These are phyloP conservation scores for Odontamblyopus rebecca DNA, from an alignment of 2,797 vertebrate species.

Conservation along the genomic window DNA sequence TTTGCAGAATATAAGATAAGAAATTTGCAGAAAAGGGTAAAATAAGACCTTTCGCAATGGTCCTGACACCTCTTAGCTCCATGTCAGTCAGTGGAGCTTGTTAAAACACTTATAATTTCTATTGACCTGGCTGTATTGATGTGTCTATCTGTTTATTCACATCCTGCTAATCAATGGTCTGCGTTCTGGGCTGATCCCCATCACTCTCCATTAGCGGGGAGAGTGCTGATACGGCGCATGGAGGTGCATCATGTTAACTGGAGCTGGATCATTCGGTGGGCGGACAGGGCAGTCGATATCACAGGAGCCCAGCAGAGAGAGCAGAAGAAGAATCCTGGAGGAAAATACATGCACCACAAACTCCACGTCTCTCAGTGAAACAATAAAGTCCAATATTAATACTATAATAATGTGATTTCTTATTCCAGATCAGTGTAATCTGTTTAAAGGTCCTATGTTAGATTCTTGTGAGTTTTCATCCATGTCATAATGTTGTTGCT, in stretches of 20 bases:
- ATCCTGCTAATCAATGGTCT: conserved; percentile 62
- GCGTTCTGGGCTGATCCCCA: conserved; percentile 66
- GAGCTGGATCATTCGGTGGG: conserved; percentile 59
- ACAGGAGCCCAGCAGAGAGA: conserved; percentile 37
- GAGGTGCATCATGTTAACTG: conserved; percentile 64
- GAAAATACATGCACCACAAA: neutral
- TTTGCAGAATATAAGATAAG: neutral
- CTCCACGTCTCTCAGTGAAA: too few species aligned
- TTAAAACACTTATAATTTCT: conserved; percentile 61
- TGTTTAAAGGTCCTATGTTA: too few species aligned
- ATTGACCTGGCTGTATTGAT: conserved; percentile 56
- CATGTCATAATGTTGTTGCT: too few species aligned
- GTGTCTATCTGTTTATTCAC: conserved; percentile 57
- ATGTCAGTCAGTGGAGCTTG: conserved; percentile 31
- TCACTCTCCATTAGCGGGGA: conserved; percentile 66
- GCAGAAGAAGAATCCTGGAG: neutral
- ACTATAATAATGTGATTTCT: too few species aligned
- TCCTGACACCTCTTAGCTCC: conserved; percentile 27
- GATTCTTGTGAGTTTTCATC: too few species aligned
- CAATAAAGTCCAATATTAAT: too few species aligned
- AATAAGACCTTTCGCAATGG: conserved; percentile 1
- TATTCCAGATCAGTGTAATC: too few species aligned
- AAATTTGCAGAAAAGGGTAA: neutral
- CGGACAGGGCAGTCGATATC: conserved; percentile 60
- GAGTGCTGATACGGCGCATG: conserved; percentile 54